A percentile compares a stretch with the other conserved stretches of the same genome.
These are phyloP conservation scores for Pemphredon lugubris DNA, from an alignment of 2,888 invertebrate genomes.

Conservation along the genomic window DNA sequence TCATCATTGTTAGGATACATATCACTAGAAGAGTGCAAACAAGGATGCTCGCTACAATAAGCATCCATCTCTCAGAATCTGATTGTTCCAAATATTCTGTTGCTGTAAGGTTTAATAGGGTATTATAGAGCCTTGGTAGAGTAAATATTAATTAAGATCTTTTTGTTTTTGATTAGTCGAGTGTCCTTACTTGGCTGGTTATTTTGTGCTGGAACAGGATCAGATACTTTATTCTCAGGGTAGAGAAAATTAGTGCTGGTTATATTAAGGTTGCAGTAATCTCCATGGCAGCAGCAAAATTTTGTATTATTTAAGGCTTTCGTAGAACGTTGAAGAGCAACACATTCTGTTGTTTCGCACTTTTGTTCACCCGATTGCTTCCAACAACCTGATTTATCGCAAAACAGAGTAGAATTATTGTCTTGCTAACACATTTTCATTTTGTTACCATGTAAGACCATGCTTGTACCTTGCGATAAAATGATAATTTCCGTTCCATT, in stretches of 20 bases:
- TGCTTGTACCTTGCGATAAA: conserved; percentile 86
- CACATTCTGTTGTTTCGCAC: conserved; percentile 82
- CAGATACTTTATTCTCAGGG: conserved; percentile 67
- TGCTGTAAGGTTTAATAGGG: conserved; percentile 57
- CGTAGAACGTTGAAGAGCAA: conserved; percentile 83
- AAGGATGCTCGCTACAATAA: conserved; percentile 68
- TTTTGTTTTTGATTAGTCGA: too few species aligned
- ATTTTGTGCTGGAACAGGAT: conserved; percentile 42
- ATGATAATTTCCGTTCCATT: conserved; percentile 84
- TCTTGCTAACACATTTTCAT: too few species aligned
- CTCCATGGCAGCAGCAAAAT: conserved; percentile 92
- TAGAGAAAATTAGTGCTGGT: conserved; percentile 66
- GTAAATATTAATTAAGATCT: too few species aligned
- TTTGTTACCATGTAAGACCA: too few species aligned
- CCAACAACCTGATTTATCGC: conserved; percentile 81
- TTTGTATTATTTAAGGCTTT: conserved; percentile 85
- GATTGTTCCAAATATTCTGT: conserved; percentile 75
- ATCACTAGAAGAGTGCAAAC: conserved; percentile 68
- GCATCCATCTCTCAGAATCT: conserved; percentile 71
- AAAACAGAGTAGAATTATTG: background rate
- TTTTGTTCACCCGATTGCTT: conserved; percentile 80
- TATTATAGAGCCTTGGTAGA: background rate
- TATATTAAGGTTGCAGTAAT: conserved; percentile 90
- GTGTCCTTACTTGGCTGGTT: conserved; percentile 62
- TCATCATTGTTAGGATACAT: conserved; percentile 68